Conservation (phyloP, 1,140 invertebrate species). For the Dendroctonus ponderosae region DNA sequence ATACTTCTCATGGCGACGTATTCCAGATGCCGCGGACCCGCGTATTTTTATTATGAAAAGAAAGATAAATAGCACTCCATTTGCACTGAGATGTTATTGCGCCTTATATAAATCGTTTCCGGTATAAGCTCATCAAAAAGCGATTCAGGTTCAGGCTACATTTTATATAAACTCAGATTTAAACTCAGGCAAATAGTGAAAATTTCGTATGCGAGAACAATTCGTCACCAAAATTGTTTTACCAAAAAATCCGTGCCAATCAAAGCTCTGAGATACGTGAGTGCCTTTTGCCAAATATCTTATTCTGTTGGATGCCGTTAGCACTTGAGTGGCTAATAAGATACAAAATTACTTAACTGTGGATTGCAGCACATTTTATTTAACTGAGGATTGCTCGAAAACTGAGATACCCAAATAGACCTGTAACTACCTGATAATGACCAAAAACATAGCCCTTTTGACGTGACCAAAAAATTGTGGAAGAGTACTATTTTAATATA, state of each 20-base stretch:
- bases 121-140: conserved; percentile 31
- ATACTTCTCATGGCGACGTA: conserved; percentile 15
- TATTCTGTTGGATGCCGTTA: too few relatives aligned
- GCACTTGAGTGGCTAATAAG: too few relatives aligned
- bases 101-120: conserved; percentile 29
- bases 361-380: background rate
- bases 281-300: background rate
- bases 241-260: background rate
- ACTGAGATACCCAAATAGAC: background rate
- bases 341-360: background rate
- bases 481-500: too few relatives aligned
- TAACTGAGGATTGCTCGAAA: background rate
- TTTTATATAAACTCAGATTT: conserved; percentile 23
- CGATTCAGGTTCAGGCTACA: conserved; percentile 15
- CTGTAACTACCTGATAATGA: too few relatives aligned
- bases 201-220: conserved; percentile 9
- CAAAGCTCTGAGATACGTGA: background rate
- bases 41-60: conserved; percentile 29
- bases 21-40: conserved; percentile 25
- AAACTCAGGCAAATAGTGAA: conserved; percentile 23
- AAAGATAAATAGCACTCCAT: conserved; percentile 29
- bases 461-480: too few relatives aligned
- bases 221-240: conserved; percentile 20
- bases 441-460: too few relatives aligned
- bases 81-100: conserved; percentile 33